These are phyloP conservation scores for Drosophila monieri DNA, from an alignment of 2,888 invertebrate genomes.

Conservation along the genomic window DNA sequence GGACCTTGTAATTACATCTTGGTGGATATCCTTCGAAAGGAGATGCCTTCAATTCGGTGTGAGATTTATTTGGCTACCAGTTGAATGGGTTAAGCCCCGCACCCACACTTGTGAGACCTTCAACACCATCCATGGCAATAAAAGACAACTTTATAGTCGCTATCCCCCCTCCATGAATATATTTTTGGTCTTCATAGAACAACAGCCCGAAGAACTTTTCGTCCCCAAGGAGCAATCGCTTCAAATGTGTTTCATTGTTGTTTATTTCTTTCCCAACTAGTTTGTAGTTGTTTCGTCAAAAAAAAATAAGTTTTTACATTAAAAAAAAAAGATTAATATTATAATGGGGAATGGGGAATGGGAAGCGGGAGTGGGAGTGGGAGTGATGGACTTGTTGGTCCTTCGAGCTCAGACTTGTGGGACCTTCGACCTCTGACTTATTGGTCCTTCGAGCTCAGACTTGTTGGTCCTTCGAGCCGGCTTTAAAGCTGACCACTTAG, in stretches of 20 bases:
- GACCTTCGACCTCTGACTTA: no score
- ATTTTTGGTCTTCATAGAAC: conserved; percentile 34
- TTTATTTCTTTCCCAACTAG: conserved; percentile 32
- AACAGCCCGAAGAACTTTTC: conserved; percentile 13
- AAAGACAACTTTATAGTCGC: conserved; percentile 31
- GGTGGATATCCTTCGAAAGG: neutral
- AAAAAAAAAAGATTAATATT: conserved; percentile 31
- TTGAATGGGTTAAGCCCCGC: conserved; percentile 6
- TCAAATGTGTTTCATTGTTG: conserved; percentile 42
- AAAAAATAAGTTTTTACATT: conserved; percentile 11
- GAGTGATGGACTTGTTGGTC: no score
- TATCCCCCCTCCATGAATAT: conserved; percentile 24
- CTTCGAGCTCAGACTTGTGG: no score
- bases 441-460: no score
- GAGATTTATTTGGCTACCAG: conserved; percentile 11
- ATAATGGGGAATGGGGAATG: conserved; percentile 3
- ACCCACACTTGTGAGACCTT: conserved; percentile 13
- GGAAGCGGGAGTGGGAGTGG: neutral
- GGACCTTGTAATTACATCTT: conserved; percentile 10
- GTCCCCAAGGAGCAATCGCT: conserved; percentile 36
- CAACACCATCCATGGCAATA: conserved; percentile 36
- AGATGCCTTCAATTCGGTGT: conserved; percentile 7
- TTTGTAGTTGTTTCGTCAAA: conserved; percentile 29
- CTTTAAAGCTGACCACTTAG: conserved; percentile 22
- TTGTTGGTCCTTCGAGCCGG: no score